Base-by-base conservation (phyloP, 2,113 vertebrate genomes). In the Symphodus melops region DNA sequence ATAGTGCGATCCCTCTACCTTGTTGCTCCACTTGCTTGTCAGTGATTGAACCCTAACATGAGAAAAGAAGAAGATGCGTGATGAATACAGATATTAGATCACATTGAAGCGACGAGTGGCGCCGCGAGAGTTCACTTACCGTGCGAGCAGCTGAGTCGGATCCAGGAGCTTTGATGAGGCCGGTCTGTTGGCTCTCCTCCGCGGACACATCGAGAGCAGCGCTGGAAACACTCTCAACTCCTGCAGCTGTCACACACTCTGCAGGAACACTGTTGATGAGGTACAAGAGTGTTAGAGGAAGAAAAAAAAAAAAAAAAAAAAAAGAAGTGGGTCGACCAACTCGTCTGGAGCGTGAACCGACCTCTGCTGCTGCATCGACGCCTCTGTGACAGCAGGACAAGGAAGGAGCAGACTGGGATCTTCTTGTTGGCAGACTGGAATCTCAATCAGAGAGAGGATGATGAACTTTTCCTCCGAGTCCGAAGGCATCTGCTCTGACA, bases 401-500 rank as follows among this genome's bases (percentile, higher is more conserved):
- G 75, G n/a, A 21, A 69, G 54, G 20, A 61, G 54, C 53, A 25
- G 25, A 25, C 25, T 25, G 25, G 25, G 25, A 25, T 57, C 79
- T 51, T 11, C 81, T 1, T 61, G 36, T 9, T 77, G 62, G n/a
- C 68, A 21, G 13, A 90, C 59, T 8, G 93, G 90, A 65, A 94
- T 88, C 78, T 90, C 92, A 16, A 87, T 93, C 67, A 94, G 88
- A n/a, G 92, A 93, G 21, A 94, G 91, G 71, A 93, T 90, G 71
- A 93, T 94, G 57, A 93, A 87, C 0, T 88, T 88, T 58, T 94
- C 91, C 1, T 93, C 85, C 1, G 83, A 70, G 81, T 92, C 88
- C 25, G 80, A 80, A 20, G 83, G 87, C 17, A 65, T 13, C 46
- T 77, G 72, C 33, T 78, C 67, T 4, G 67, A 48, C 46, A 77